phyloP scores from a whole-genome alignment of 2,113 vertebrate species.

The Todiramphus saurophagus region DNA sequence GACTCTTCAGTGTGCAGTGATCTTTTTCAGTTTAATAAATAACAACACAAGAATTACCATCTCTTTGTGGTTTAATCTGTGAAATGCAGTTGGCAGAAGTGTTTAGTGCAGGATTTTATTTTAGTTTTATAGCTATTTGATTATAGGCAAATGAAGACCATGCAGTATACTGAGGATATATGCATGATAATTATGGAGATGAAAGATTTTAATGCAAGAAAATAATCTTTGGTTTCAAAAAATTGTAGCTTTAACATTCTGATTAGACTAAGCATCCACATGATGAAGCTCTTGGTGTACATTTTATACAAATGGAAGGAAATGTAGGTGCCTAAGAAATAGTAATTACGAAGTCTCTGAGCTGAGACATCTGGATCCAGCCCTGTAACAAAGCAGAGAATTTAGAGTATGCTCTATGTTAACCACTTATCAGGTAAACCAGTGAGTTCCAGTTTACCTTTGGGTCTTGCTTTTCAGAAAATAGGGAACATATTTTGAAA shows the following conservation, averaged over 20 bases:
- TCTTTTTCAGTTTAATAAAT: background rate
- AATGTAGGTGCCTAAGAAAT: background rate
- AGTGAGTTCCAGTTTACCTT: background rate
- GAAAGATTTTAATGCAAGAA: background rate
- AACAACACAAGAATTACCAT: background rate
- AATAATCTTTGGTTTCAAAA: background rate
- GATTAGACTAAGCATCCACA: background rate
- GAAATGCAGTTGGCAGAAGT: slow-evolving; percentile 4
- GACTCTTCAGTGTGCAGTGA: background rate
- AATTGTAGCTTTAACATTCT: background rate
- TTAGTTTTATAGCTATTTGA: slow-evolving; percentile 6
- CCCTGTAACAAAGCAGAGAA: background rate
- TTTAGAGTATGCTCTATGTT: background rate
- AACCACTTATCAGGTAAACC: background rate
- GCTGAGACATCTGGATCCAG: background rate
- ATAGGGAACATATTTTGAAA: background rate
- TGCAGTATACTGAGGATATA: background rate
- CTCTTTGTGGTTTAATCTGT: slow-evolving; percentile 17
- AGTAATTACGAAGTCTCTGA: background rate
- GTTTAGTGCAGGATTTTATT: slow-evolving; percentile 6
- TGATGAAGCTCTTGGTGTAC: background rate
- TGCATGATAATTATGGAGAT: background rate
- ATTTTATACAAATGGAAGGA: background rate
- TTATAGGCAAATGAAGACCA: slow-evolving; percentile 1
- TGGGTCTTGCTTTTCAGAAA: background rate